These are phyloP conservation scores for Cyphomyrmex costatus DNA, from an alignment of 1,140 invertebrate genomes.

Conservation along the genomic window DNA sequence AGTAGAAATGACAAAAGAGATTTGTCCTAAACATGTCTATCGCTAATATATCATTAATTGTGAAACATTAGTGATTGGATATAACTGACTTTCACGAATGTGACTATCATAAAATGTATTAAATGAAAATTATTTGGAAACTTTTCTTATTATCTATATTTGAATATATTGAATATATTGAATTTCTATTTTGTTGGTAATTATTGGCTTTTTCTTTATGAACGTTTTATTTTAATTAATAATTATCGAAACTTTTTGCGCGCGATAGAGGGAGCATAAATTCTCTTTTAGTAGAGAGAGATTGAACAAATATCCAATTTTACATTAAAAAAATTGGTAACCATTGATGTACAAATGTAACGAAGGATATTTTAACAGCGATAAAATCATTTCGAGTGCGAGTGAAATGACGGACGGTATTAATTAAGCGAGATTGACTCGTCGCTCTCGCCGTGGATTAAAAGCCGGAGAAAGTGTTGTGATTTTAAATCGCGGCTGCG, in stretches of 20 bases:
- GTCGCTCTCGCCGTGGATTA: slow-evolving; percentile 6
- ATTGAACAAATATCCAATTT: slow-evolving; percentile 15
- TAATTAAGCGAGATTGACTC: slow-evolving; percentile 49
- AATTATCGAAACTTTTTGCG: too few species aligned
- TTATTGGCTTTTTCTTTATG: too few species aligned
- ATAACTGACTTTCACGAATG: neutral
- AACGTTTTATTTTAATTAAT: too few species aligned
- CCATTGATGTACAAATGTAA: neutral
- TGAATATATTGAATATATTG: too few species aligned
- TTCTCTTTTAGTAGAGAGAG: neutral
- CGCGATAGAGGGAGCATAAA: too few species aligned
- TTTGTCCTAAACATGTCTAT: slow-evolving; percentile 24
- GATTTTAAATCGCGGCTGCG: slow-evolving; percentile 57
- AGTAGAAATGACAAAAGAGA: neutral
- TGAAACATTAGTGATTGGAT: neutral
- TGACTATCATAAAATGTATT: neutral
- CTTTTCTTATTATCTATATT: too few species aligned
- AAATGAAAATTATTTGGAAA: neutral
- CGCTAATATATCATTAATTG: neutral
- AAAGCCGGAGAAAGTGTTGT: slow-evolving; percentile 51
- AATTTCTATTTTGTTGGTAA: too few species aligned
- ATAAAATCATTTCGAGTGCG: neutral
- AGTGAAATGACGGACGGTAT: slow-evolving; percentile 19
- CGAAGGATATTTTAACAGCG: neutral
- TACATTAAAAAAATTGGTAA: neutral